Conservation (phyloP, 2,888 invertebrate species). For the Eristalinus aeneus region DNA sequence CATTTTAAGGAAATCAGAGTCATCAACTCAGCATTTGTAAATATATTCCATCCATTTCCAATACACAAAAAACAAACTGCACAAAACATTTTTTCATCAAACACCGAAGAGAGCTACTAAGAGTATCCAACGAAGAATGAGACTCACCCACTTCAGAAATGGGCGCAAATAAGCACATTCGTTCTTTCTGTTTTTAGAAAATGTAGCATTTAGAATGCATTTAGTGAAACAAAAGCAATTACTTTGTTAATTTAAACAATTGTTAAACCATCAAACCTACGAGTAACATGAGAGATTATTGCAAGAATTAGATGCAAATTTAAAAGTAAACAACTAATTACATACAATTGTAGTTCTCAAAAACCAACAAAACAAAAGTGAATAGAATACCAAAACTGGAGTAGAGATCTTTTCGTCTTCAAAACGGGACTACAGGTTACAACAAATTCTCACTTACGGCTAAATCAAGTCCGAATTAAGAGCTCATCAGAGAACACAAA, state of each 20-base stretch:
- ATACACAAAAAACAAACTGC: slow-evolving; percentile 8
- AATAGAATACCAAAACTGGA: not conserved
- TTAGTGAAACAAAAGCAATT: slow-evolving; percentile 56
- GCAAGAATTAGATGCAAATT: slow-evolving; percentile 41
- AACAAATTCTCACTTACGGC: slow-evolving; percentile 21
- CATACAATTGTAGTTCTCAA: slow-evolving; percentile 34
- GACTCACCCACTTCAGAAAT: slow-evolving; percentile 27
- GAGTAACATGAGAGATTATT: slow-evolving; percentile 4
- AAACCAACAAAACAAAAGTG: slow-evolving; percentile 16
- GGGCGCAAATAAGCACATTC: slow-evolving; percentile 14
- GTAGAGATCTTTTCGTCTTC: slow-evolving; percentile 16
- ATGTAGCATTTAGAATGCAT: slow-evolving; percentile 63
- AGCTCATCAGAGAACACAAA: slow-evolving; percentile 1
- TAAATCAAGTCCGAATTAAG: slow-evolving; percentile 3
- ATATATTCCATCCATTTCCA: slow-evolving; percentile 56
- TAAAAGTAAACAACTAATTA: slow-evolving; percentile 25
- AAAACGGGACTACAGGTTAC: slow-evolving; percentile 40
- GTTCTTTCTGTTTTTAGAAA: slow-evolving; percentile 22
- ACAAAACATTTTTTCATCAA: slow-evolving; percentile 1
- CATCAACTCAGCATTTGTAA: slow-evolving; percentile 49
- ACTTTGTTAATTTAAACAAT: slow-evolving; percentile 46
- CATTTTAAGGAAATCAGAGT: slow-evolving; percentile 34
- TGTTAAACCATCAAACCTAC: slow-evolving; percentile 31
- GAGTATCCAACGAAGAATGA: slow-evolving; percentile 7
- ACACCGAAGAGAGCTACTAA: slow-evolving; percentile 16